phyloP scores from a whole-genome alignment of 2,797 vertebrate species.

The Sebastes vulpes region DNA sequence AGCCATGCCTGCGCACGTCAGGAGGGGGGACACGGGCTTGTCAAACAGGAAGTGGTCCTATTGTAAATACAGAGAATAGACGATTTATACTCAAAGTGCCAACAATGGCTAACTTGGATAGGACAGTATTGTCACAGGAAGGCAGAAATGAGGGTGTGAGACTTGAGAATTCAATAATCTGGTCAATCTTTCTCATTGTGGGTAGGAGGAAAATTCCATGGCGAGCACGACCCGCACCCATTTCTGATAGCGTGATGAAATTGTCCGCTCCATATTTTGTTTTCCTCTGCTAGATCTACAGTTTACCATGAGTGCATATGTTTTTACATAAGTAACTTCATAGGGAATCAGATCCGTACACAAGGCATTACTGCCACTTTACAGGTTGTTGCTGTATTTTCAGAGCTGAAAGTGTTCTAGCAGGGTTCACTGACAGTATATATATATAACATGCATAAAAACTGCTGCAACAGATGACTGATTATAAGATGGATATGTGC shows the following conservation, averaged over 20 bases:
- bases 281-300: not conserved
- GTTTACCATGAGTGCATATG: not conserved
- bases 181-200: not conserved
- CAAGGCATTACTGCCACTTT: not conserved
- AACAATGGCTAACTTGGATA: not conserved
- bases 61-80: slow-evolving; percentile 17
- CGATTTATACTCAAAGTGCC: not conserved
- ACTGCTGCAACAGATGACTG: not conserved
- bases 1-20: slow-evolving; percentile 96
- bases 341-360: not conserved
- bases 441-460: not conserved
- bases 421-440: not conserved
- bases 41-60: slow-evolving; percentile 98
- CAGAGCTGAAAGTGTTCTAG: not conserved
- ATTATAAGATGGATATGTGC: not conserved
- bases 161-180: slow-evolving; percentile 8
- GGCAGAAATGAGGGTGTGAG: not conserved
- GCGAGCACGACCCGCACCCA: not conserved
- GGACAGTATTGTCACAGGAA: not conserved
- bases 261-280: not conserved
- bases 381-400: not conserved
- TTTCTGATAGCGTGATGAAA: not conserved
- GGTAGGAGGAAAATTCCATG: not conserved
- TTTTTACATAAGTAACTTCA: not conserved
- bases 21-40: slow-evolving; percentile 95